These are phyloP conservation scores for Blastobasis adustella DNA, from an alignment of 2,888 invertebrate species.

Conservation along the genomic window DNA sequence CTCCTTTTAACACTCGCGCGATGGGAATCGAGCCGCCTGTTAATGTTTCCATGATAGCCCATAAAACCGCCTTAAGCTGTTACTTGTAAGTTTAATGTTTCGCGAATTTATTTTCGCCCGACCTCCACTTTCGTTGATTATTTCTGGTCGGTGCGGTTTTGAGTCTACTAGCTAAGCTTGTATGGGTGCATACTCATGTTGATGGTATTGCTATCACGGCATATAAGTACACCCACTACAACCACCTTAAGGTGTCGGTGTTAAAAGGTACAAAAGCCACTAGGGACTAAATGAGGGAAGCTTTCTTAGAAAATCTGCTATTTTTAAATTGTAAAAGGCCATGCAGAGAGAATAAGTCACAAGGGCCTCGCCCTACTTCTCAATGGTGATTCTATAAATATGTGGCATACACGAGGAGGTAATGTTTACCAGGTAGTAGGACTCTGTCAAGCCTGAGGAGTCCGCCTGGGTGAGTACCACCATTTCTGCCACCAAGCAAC, in stretches of 20 bases:
- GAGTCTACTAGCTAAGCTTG: not conserved
- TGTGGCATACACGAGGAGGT: too few relatives aligned
- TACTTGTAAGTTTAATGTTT: constrained; percentile 19
- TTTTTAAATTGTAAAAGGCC: too few relatives aligned
- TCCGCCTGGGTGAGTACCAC: too few relatives aligned
- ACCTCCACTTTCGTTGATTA: constrained; percentile 33
- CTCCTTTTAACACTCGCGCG: constrained; percentile 30
- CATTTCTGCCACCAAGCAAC: too few relatives aligned
- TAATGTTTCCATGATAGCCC: constrained; percentile 37
- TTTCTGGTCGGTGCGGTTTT: constrained; percentile 9
- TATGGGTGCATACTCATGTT: not conserved
- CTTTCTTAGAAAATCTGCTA: too few relatives aligned
- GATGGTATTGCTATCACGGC: not conserved
- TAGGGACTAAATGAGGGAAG: too few relatives aligned
- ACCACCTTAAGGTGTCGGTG: constrained; percentile 21
- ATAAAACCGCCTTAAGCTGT: constrained; percentile 32
- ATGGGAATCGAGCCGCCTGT: constrained; percentile 27
- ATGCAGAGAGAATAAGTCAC: too few relatives aligned
- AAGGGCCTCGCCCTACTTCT: too few relatives aligned
- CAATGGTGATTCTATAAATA: too few relatives aligned
- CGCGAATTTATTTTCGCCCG: constrained; percentile 18
- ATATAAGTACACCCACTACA: not conserved
- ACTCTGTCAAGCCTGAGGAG: too few relatives aligned
- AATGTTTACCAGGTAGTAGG: too few relatives aligned
- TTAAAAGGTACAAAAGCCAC: constrained; percentile 9